Base-by-base conservation (phyloP, 2,888 invertebrate species). In the Zootermopsis nevadensis region DNA sequence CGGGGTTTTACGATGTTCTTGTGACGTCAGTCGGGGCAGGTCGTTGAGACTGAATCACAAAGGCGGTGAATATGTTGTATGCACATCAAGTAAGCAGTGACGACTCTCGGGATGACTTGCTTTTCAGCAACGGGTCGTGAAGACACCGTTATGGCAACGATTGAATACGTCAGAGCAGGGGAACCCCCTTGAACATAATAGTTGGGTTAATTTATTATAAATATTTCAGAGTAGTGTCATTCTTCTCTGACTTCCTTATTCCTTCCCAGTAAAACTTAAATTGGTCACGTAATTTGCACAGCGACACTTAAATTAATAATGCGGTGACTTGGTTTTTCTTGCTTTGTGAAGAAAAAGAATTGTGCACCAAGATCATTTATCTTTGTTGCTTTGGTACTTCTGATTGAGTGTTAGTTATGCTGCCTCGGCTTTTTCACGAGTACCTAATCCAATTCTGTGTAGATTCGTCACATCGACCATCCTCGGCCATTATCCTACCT, bases 1-100 rank as follows among this genome's bases (percentile, higher is more conserved):
- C 38, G 38, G 74, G 74, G 38, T 10, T 74, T 74, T 74, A 74
- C 74, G 35, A 33, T 10, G 19, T 33, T 30, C 10, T 35, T 22
- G n/a, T 74, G 74, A 74, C 74, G 74, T 74, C 74, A 74, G 7
- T 60, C 60, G 27, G 55, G 60, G 27, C 60, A 60, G 60, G 60
- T 60, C 60, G 60, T 60, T 60, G 60, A 7, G n/a, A 10, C 27
- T 7, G 60, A 60, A 60, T 60, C 60, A 60, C 27, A 27, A 27
- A 60, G 60, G 27, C 60, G 27, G 60, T 60, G 27, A 60, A n/a
- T 60, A 60, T 19, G 60, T 7, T 60, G n/a, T 60, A 60, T 60
- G 24, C 60, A 60, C 60, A 60, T 60, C 60, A 6, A 60, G 27
- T n/a, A 60, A 60, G 60, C 60, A 60, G n/a, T 27, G 60, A 60